These are phyloP conservation scores for Cirrhinus molitorella DNA, from an alignment of 2,797 vertebrate genomes.

Conservation along the genomic window DNA sequence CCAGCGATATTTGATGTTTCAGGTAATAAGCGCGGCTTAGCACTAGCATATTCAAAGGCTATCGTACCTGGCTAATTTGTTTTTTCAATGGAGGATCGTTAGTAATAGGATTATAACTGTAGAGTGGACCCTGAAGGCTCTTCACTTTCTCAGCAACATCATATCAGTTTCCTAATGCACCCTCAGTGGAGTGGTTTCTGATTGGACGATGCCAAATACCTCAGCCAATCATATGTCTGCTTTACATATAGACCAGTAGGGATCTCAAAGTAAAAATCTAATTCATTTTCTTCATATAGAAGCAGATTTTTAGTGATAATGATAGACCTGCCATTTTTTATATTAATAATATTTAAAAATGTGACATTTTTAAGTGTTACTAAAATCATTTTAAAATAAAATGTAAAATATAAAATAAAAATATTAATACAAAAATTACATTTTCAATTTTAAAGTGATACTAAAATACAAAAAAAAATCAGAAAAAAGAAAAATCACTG, in stretches of 20 bases:
- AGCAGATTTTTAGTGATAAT: not conserved
- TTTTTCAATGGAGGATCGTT: constrained; percentile 54
- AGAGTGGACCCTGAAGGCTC: constrained; percentile 7
- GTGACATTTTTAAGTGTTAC: no score
- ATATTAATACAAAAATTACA: no score
- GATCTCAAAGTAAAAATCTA: not conserved
- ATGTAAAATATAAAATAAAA: no score
- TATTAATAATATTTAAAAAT: no score
- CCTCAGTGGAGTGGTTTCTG: not conserved
- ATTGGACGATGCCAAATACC: not conserved
- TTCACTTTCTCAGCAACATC: not conserved
- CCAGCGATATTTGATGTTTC: constrained; percentile 54
- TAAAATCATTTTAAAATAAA: no score
- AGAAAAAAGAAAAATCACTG: no score
- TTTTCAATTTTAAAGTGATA: no score
- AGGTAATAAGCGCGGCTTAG: constrained; percentile 51
- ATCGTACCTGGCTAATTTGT: constrained; percentile 40
- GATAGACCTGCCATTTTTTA: not conserved
- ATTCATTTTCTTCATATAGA: constrained; percentile 2
- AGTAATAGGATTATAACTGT: constrained; percentile 55
- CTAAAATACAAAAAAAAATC: no score
- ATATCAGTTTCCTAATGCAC: not conserved
- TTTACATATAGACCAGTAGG: not conserved
- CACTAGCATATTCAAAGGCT: constrained; percentile 21
- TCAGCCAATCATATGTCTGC: not conserved